phyloP scores from a whole-genome alignment of 2,888 invertebrate species.

The Hirtodrosophila confusa region DNA sequence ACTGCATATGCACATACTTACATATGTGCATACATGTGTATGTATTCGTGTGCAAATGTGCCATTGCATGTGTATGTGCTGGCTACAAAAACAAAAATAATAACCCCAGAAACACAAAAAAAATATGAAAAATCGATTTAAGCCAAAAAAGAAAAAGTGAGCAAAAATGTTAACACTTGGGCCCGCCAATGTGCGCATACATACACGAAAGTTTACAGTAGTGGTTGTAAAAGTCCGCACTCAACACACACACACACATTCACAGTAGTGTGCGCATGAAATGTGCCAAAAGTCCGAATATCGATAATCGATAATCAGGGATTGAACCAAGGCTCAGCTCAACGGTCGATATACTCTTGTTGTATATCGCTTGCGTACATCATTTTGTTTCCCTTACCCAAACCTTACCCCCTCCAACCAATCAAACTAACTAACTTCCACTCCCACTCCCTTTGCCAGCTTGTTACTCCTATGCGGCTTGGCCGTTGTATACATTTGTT shows the following conservation, averaged over 20 bases:
- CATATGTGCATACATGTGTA: slow-evolving; percentile 10
- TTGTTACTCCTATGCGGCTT: slow-evolving; percentile 28
- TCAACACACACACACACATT: slow-evolving; percentile 20
- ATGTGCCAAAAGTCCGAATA: slow-evolving; percentile 28
- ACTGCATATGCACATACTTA: neutral
- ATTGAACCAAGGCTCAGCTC: slow-evolving; percentile 14
- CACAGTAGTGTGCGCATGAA: slow-evolving; percentile 35
- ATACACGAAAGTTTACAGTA: slow-evolving; percentile 53
- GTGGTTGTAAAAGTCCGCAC: slow-evolving; percentile 53
- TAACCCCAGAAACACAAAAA: slow-evolving; percentile 6
- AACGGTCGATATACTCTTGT: slow-evolving; percentile 2
- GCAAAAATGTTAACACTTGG: slow-evolving; percentile 3
- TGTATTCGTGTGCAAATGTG: slow-evolving; percentile 25
- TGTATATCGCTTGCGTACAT: neutral
- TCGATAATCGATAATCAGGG: slow-evolving; percentile 41
- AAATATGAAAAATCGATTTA: slow-evolving; percentile 70
- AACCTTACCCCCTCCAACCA: too few species aligned
- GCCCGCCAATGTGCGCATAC: slow-evolving; percentile 53
- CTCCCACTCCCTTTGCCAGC: neutral
- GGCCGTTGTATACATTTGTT: slow-evolving; percentile 48
- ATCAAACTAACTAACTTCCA: neutral
- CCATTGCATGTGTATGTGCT: slow-evolving; percentile 42
- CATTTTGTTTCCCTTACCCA: too few species aligned
- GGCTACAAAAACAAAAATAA: slow-evolving; percentile 21
- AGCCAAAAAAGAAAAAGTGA: slow-evolving; percentile 27